Percentiles rank a stretch among this genome's conserved stretches.
These are phyloP conservation scores for Stegana nigrithorax DNA, from an alignment of 2,888 invertebrate genomes.

Conservation along the genomic window DNA sequence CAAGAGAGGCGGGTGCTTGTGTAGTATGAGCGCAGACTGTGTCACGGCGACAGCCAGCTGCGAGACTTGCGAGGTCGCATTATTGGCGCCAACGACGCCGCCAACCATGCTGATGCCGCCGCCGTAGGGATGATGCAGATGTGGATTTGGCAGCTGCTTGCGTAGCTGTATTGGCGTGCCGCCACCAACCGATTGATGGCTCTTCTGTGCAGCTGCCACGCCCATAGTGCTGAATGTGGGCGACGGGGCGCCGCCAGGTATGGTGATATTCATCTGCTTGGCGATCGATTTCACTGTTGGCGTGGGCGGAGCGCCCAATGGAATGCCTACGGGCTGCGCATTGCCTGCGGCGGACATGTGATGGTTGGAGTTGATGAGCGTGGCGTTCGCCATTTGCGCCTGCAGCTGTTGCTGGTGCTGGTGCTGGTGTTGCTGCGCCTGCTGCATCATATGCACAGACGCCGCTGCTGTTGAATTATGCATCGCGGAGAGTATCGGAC, in stretches of 20 bases:
- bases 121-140: slow-evolving; percentile 63
- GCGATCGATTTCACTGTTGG: slow-evolving; percentile 64
- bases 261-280: slow-evolving; percentile 64
- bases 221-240: slow-evolving; percentile 64
- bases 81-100: slow-evolving; percentile 31
- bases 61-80: slow-evolving; percentile 54
- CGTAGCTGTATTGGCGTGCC: slow-evolving; percentile 66
- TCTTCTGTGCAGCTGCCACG: slow-evolving; percentile 60
- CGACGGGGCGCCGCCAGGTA: slow-evolving; percentile 46
- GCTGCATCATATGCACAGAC: slow-evolving; percentile 39
- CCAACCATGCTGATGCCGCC: slow-evolving; percentile 19
- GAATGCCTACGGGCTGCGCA: slow-evolving; percentile 46
- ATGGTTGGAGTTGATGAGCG: slow-evolving; percentile 61
- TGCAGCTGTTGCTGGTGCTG: slow-evolving; percentile 61
- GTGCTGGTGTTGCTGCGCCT: slow-evolving; percentile 49
- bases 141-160: slow-evolving; percentile 67
- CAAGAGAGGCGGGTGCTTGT: slow-evolving; percentile 72
- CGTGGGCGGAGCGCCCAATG: slow-evolving; percentile 61
- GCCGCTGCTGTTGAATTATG: slow-evolving; percentile 31
- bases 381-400: slow-evolving; percentile 57
- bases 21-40: slow-evolving; percentile 51
- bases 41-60: slow-evolving; percentile 64
- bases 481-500: too few relatives aligned
- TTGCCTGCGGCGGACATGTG: slow-evolving; percentile 43
- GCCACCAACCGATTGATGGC: slow-evolving; percentile 36